phyloP scores from a whole-genome alignment of 1,140 invertebrate species.

The Sinonovacula constricta region DNA sequence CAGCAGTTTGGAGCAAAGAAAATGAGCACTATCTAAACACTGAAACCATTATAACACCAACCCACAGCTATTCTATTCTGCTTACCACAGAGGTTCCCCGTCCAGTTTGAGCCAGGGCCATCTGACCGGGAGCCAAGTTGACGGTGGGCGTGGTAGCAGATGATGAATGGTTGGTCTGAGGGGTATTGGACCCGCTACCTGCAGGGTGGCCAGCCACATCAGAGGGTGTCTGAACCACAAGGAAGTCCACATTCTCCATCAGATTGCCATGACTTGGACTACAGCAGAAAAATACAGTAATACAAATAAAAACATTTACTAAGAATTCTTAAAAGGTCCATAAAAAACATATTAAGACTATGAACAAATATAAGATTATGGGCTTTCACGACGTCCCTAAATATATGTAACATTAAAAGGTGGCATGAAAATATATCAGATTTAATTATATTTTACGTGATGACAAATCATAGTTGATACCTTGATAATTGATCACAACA shows the following conservation, averaged over 20 bases:
- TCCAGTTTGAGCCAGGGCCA: constrained; percentile 85
- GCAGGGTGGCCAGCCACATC: constrained; percentile 79
- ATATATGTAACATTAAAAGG: no score
- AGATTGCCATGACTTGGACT: constrained; percentile 81
- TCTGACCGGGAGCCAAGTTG: constrained; percentile 55
- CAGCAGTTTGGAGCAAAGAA: neutral
- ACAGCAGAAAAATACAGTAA: constrained; percentile 51
- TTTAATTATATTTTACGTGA: no score
- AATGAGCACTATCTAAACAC: neutral
- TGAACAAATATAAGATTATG: no score
- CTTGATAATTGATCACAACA: no score
- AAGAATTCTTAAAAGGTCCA: no score
- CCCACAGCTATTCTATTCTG: no score
- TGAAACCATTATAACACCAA: neutral
- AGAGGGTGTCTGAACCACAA: constrained; percentile 92
- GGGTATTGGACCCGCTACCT: constrained; percentile 50
- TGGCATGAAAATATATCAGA: no score
- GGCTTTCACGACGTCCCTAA: no score
- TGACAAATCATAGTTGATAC: no score
- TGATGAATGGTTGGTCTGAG: constrained; percentile 56
- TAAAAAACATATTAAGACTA: no score
- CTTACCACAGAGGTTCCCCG: constrained; percentile 92
- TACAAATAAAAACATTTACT: no score
- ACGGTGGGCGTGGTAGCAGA: constrained; percentile 64
- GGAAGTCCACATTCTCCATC: constrained; percentile 83